phyloP scores from a whole-genome alignment of 2,797 vertebrate genomes.

The Hipposideros larvatus region DNA sequence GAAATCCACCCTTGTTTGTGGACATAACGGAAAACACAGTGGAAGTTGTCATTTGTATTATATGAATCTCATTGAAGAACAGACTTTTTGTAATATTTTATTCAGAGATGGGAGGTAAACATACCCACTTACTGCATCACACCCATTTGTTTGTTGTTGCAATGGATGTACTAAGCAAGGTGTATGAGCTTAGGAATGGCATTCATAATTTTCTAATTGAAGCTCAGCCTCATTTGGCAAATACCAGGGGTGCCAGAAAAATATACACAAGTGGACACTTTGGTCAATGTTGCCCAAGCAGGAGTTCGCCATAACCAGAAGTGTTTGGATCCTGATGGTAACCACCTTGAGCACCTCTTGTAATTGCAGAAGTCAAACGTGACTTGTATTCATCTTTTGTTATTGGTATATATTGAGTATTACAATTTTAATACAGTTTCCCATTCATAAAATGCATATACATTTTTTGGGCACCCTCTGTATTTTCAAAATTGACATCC shows the following conservation, averaged over 20 bases:
- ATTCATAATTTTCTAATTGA: background rate
- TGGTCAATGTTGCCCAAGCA: too few relatives aligned
- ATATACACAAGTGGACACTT: too few relatives aligned
- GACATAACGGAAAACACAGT: background rate
- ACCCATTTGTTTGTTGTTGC: background rate
- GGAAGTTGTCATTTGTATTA: background rate
- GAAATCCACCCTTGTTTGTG: background rate
- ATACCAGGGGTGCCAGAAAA: background rate
- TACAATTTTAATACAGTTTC: too few relatives aligned
- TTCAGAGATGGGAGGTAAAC: background rate
- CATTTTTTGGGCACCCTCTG: too few relatives aligned
- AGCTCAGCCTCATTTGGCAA: background rate
- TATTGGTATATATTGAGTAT: too few relatives aligned
- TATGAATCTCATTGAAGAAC: background rate
- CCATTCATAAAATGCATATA: too few relatives aligned
- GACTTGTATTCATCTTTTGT: too few relatives aligned
- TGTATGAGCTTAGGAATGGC: background rate
- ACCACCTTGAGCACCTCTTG: too few relatives aligned
- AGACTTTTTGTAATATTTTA: background rate
- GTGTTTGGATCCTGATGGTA: too few relatives aligned
- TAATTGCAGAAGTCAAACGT: too few relatives aligned
- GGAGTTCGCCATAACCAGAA: too few relatives aligned
- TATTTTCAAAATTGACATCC: conserved; percentile 30
- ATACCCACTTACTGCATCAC: background rate
- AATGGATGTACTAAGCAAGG: background rate